Base-by-base conservation (phyloP, 2,888 invertebrate species). In the Lamellibrachia satsuma region DNA sequence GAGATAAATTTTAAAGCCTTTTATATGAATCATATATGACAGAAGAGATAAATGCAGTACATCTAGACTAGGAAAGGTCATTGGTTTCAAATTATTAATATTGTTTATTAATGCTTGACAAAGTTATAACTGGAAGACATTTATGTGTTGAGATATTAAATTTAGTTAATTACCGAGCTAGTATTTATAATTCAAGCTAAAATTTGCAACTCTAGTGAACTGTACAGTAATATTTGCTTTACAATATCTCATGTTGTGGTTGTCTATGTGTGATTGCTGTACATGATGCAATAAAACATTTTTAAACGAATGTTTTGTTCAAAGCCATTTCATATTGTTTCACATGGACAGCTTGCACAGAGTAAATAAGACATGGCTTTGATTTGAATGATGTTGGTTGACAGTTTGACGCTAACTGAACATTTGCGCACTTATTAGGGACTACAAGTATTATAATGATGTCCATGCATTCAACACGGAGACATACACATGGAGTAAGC, bases 391-490 rank as follows among this genome's bases (percentile, higher is more conserved):
- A 91, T 60, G 15, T 92, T 92, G 1, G 11, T 52, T 92, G 9
- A 27, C 60, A 15, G n/a, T 91, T 91, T 52, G 6, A 52, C 57
- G 51, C 55, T 90, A n/a, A 7, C 9, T 6, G 27, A 39, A 39
- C 39, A 75, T 22, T 75, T 75, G 75, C 52, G 9, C 90, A 15
- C 92, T 91, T 94, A 94, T 8, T 95, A 96, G 98, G 93, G 98
- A 98, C 93, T 98, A 98, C 96, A 98, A 98, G 94, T 99, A 99
- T 97, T 98, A 97, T 96, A 99, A 99, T 96, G 99, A 99, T 96
- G 96, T 98, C 1, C 97, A 98, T 96, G 96, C 97, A 60, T 99
- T 99, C 97, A 98, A 98, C 94, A 96, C 98, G 94, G 98, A 98
- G 95, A 97, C 97, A 0, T 97, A 98, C 95, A 97, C 97, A 0